phyloP scores from a whole-genome alignment of 2,797 vertebrate genomes.

The Sylvia borin region DNA sequence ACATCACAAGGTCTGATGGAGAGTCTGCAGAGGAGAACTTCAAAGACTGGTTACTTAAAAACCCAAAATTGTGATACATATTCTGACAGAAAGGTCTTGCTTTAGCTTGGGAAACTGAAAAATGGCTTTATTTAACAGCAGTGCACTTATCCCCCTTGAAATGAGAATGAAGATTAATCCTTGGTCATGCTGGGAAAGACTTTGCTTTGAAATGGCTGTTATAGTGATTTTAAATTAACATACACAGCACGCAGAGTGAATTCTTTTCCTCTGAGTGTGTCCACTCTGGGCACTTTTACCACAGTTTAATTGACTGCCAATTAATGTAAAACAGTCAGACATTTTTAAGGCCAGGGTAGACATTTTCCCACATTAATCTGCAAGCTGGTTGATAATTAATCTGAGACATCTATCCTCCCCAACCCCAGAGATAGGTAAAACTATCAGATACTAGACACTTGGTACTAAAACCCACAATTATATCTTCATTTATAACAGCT shows the following conservation, averaged over 20 bases:
- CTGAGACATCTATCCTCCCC: neutral
- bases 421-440: neutral
- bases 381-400: slow-evolving; percentile 4
- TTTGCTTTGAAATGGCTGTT: slow-evolving; percentile 26
- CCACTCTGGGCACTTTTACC: slow-evolving; percentile 26
- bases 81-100: neutral
- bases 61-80: neutral
- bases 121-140: slow-evolving; percentile 20
- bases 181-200: neutral
- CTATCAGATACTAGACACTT: neutral
- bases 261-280: slow-evolving; percentile 36
- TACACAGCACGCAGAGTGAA: neutral
- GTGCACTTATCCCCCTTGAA: neutral
- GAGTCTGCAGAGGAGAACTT: neutral
- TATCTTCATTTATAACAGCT: neutral
- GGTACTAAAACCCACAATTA: neutral
- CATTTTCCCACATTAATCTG: slow-evolving; percentile 11
- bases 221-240: slow-evolving; percentile 52
- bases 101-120: neutral
- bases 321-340: slow-evolving; percentile 43
- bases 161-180: slow-evolving; percentile 46
- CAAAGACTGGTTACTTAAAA: neutral
- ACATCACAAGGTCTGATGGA: neutral
- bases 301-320: slow-evolving; percentile 48
- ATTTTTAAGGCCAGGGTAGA: slow-evolving; percentile 2